Conservation (phyloP, 2,797 vertebrate genomes). For the Micropoecilia bifurca region DNA sequence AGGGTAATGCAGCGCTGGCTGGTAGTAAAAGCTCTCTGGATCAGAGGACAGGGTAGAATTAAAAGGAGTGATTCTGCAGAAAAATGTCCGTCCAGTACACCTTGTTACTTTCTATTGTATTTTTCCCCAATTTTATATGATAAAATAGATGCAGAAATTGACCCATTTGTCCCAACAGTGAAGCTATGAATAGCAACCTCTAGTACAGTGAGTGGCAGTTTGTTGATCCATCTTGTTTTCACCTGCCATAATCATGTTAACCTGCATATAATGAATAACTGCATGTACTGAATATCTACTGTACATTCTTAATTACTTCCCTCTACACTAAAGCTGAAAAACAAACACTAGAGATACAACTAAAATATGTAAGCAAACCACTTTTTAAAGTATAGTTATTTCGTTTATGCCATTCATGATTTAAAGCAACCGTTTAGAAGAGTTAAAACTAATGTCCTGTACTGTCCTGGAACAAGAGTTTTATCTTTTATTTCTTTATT, state of each 20-base stretch:
- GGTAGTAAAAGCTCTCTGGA: constrained; percentile 19
- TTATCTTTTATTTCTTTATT: not conserved
- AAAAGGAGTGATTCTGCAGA: not conserved
- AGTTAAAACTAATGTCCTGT: not conserved
- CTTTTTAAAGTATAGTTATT: not conserved
- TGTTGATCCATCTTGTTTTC: not conserved
- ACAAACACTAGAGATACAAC: not conserved
- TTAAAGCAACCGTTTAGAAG: not conserved
- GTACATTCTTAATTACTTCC: not conserved
- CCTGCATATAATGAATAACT: not conserved
- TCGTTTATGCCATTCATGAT: not conserved
- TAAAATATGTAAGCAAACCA: not conserved
- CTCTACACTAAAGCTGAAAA: not conserved
- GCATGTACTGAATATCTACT: not conserved
- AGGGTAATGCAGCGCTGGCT: constrained; percentile 34
- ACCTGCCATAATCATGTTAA: not conserved
- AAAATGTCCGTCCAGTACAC: not conserved
- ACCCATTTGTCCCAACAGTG: not conserved
- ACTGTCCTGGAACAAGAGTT: not conserved
- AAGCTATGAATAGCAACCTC: not conserved
- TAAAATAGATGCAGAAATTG: not conserved
- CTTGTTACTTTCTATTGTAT: not conserved
- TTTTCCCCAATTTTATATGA: not conserved
- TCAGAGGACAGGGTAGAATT: not conserved
- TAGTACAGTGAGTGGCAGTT: not conserved